These are phyloP conservation scores for Ammospiza maritima DNA, from an alignment of 2,797 vertebrate genomes.

Conservation along the genomic window DNA sequence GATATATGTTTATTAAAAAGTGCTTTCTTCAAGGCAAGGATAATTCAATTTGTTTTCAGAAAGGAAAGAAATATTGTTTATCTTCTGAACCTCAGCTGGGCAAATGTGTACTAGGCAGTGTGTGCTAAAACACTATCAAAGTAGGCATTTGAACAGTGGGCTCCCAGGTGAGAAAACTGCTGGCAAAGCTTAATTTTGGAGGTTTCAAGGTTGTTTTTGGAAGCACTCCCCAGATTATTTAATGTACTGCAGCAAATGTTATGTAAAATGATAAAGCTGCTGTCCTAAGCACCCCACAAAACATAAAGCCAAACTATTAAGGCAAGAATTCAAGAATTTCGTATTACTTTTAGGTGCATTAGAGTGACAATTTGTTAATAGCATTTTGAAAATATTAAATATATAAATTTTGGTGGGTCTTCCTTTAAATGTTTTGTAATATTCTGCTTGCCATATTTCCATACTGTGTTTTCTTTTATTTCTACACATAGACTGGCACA, in stretches of 20 bases:
- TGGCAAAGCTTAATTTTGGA: neutral
- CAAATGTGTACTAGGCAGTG: neutral
- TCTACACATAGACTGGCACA: neutral
- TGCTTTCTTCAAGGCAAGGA: neutral
- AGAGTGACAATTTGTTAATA: neutral
- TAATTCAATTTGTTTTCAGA: neutral
- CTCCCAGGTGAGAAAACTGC: neutral
- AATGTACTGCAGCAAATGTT: neutral
- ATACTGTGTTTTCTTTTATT: neutral
- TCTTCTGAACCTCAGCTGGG: neutral
- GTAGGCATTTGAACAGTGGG: neutral
- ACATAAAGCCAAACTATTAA: neutral
- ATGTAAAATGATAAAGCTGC: neutral
- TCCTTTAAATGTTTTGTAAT: neutral
- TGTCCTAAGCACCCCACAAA: neutral
- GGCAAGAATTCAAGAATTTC: neutral
- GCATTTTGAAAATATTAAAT: neutral
- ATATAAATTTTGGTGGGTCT: neutral
- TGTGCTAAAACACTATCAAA: neutral
- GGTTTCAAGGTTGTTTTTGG: neutral
- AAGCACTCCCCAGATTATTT: neutral
- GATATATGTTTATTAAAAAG: constrained; percentile 1
- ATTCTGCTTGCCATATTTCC: neutral
- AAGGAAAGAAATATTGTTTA: constrained; percentile 9
- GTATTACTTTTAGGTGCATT: neutral